Base-by-base conservation (phyloP, 64 coral and sea anemone species). In the Astreopora myriophthalma region DNA sequence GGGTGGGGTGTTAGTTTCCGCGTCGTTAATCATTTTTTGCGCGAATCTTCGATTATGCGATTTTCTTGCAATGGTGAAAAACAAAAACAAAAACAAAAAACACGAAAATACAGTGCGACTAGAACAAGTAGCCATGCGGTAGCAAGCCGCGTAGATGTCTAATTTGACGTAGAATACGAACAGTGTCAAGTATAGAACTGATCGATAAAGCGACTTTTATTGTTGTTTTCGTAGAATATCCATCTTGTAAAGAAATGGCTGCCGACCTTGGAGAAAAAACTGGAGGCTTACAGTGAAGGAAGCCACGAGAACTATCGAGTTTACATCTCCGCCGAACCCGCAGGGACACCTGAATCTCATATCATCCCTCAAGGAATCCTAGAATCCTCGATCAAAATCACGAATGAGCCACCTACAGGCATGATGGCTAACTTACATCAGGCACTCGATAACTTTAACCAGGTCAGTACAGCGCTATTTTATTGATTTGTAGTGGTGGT, bases 371-470 rank as follows among this genome's bases (percentile, higher is more conserved):
- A 99, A 85, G 97, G 97, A 30, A 99, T 99, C 20, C 75, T 99
- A n/a, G 97, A 99, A 34, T 93, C 94, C 33, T 99, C 97, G n/a
- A 99, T 99, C 82, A 99, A 99, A 30, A 99, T 99, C 25, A 99
- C 97, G 0, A 99, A 99, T 48, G 97, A 99, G 85, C 97, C 97
- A 35, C 97, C 97, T 2, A 99, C 97, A 44, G 97, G 97, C n/a
- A 99, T 99, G 97, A 20, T 87, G 76, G 97, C 97, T 24, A 99
- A 99, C 69, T 79, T 99, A 31, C 97, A 99, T 88, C 92, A 99
- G 88, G 71, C 97, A 27, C 36, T 99, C 33, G 90, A 99, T 44
- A 99, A 99, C 88, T 99, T 99, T 46, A 94, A 91, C 29, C 97
- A 99, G 97, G 97, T 99, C 42, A 71, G 74, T 35, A 36, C 49